Base-by-base conservation (phyloP, 1,140 invertebrate species). In the Aphaenogaster floridana region DNA sequence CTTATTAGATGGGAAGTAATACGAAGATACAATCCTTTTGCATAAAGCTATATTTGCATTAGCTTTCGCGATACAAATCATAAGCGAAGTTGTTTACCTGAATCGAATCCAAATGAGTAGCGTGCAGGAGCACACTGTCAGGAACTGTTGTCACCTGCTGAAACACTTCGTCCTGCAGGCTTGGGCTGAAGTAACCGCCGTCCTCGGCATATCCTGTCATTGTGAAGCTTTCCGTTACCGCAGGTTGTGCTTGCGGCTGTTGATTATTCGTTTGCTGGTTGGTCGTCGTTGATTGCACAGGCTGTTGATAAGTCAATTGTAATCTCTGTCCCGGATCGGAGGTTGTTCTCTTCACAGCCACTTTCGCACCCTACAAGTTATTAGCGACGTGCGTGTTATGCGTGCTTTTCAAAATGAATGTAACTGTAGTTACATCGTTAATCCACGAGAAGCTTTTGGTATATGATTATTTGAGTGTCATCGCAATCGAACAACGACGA, bases 131-230 rank as follows among this genome's bases (percentile, higher is more conserved):
- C 94, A 97, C 97, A 21, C 96, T 97, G 87, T 97, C 97, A 39
- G 97, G 95, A 76, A 96, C 95, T 4, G 95, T 94, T 13, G 95
- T 96, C 0, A 97, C 97, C 90, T 97, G 97, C 88, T 97, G 96
- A 88, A 97, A 98, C 1, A 98, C 97, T 92, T 98, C 97, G 78
- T 97, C 97, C 92, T 97, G 97, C 39, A 97, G 94, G 87, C 96
- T 97, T 2, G 97, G 97, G 86, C 97, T 97, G 89, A 97, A 97
- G 92, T 97, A 97, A 39, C 97, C 97, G 71, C 95, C 96, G 71
- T 97, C 97, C 72, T 97, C 97, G 1, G 96, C 96, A 66, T 97
- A 97, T 77, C 96, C 97, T 7, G 96, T 95, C 93, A 96, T 95
- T 4, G 96, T 94, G 90, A 97, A 97, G 63, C 96, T 94, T 66